Conservation (phyloP, 2,888 invertebrate genomes). For the Argyresthia albistria region DNA sequence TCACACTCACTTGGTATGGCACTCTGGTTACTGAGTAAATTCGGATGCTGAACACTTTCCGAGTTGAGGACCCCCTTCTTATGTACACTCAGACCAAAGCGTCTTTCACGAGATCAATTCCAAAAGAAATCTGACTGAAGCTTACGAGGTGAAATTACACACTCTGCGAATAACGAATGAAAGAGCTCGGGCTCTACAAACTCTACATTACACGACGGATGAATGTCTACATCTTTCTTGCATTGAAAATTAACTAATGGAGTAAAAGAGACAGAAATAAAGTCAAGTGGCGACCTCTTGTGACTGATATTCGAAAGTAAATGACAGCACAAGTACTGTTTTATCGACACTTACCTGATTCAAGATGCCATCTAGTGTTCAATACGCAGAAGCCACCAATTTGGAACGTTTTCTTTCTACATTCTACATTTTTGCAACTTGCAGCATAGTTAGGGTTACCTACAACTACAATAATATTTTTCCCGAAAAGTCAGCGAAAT, state of each 20-base stretch:
- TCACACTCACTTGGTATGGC: constrained; percentile 12
- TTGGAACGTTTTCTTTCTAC: not conserved
- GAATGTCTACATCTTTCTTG: constrained; percentile 15
- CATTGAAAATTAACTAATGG: constrained; percentile 14
- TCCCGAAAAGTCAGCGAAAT: not conserved
- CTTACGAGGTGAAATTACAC: constrained; percentile 41
- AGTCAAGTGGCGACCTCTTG: constrained; percentile 3
- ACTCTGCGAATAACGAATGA: constrained; percentile 53
- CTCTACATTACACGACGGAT: constrained; percentile 8
- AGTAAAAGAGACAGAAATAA: constrained; percentile 16
- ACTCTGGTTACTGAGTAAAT: not conserved
- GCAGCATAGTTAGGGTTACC: not conserved
- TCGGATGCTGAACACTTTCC: constrained; percentile 6
- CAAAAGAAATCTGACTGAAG: constrained; percentile 26
- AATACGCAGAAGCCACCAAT: not conserved
- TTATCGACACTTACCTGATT: not conserved
- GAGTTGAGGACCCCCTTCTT: too few species aligned
- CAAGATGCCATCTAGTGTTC: constrained; percentile 1
- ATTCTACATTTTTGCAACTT: not conserved
- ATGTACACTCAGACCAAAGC: too few species aligned
- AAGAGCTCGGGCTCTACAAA: constrained; percentile 27
- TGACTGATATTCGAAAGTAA: not conserved
- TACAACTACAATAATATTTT: not conserved
- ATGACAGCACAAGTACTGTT: not conserved
- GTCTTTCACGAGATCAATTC: constrained; percentile 8